These are phyloP conservation scores for Phortica magna DNA, from an alignment of 2,888 invertebrate genomes.

Conservation along the genomic window DNA sequence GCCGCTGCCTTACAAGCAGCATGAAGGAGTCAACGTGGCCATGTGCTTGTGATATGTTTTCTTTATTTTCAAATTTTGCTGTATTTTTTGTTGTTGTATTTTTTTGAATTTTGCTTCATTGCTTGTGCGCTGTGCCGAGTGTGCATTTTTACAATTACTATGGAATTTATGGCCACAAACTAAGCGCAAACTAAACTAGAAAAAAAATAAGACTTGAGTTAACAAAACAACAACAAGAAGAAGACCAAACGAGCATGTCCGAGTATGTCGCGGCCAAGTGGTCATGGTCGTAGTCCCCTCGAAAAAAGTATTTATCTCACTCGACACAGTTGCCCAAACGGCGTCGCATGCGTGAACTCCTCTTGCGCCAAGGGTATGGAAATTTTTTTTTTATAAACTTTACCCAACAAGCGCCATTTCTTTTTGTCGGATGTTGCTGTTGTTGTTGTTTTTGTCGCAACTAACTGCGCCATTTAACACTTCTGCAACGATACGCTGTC, in stretches of 20 bases:
- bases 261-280: conserved; percentile 37
- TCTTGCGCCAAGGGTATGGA: conserved; percentile 54
- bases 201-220: not conserved
- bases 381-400: conserved; percentile 47
- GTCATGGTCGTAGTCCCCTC: not conserved
- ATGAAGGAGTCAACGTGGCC: conserved; percentile 1
- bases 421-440: conserved; percentile 26
- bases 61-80: no score
- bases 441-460: conserved; percentile 37
- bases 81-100: not conserved
- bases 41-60: not conserved
- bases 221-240: conserved; percentile 11
- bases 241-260: not conserved
- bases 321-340: conserved; percentile 47
- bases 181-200: conserved; percentile 6
- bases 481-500: conserved; percentile 46
- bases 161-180: conserved; percentile 29
- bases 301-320: conserved; percentile 63
- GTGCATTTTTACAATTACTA: conserved; percentile 12
- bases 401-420: conserved; percentile 34
- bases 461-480: conserved; percentile 70
- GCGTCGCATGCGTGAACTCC: not conserved
- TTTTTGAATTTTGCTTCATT: not conserved
- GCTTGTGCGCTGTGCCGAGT: not conserved
- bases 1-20: not conserved